A percentile compares a stretch with the other conserved stretches of the same genome.
phyloP scores from a whole-genome alignment of 2,888 invertebrate genomes.

The Biston betularia region DNA sequence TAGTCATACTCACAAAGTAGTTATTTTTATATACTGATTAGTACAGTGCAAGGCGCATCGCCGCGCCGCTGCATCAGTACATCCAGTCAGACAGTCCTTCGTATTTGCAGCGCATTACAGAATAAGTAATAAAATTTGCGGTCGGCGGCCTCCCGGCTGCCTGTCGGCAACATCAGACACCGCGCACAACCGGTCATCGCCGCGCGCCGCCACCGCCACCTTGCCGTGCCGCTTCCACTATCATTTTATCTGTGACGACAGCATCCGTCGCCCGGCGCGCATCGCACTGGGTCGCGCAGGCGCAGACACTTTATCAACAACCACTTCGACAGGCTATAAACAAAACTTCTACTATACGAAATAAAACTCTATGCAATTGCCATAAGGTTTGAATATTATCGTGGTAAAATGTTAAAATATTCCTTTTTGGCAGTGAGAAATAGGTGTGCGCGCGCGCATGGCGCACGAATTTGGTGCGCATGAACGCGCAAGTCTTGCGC shows the following conservation, averaged over 20 bases:
- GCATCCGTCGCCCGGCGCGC: conserved; percentile 12
- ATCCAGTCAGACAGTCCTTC: not conserved
- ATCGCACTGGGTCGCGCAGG: conserved; percentile 7
- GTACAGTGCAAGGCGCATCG: no score
- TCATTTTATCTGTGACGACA: conserved; percentile 5
- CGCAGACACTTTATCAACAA: conserved; percentile 10
- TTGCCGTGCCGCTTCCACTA: not conserved
- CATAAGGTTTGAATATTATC: not conserved
- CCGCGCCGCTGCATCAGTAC: no score
- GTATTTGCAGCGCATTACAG: not conserved
- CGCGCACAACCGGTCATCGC: conserved; percentile 20
- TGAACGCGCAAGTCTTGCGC: conserved; percentile 79
- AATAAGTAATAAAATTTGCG: not conserved
- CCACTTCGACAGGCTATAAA: conserved; percentile 17
- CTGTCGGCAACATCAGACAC: conserved; percentile 18
- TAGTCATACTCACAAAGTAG: no score
- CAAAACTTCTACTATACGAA: conserved; percentile 11
- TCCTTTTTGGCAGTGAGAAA: conserved; percentile 33
- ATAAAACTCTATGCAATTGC: not conserved
- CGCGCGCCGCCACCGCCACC: not conserved
- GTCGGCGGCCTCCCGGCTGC: conserved; percentile 3
- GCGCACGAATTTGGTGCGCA: conserved; percentile 72
- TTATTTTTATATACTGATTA: no score
- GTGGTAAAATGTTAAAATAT: conserved; percentile 4
- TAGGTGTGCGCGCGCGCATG: conserved; percentile 72